These are phyloP conservation scores for Sesia bembeciformis DNA, from an alignment of 2,888 invertebrate genomes.

Conservation along the genomic window DNA sequence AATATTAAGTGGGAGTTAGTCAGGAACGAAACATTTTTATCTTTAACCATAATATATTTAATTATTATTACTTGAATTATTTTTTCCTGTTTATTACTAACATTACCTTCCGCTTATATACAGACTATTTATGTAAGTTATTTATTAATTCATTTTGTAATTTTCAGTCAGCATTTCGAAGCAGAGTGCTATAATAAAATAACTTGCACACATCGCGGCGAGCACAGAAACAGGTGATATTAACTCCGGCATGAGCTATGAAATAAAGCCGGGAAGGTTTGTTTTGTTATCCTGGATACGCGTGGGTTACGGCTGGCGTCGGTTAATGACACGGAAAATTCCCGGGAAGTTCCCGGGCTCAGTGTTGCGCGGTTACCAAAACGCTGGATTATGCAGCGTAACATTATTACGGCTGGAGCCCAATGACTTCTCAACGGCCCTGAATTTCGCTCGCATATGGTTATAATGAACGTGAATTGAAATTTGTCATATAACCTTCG, in stretches of 20 bases:
- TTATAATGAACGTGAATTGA: conserved; percentile 17
- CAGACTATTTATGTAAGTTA: too few relatives aligned
- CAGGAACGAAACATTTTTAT: too few relatives aligned
- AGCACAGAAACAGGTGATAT: conserved; percentile 10
- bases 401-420: conserved; percentile 30
- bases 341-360: conserved; percentile 22
- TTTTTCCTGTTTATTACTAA: too few relatives aligned
- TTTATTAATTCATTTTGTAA: too few relatives aligned
- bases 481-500: background rate
- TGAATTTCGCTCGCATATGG: conserved; percentile 13
- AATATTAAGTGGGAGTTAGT: too few relatives aligned
- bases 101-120: too few relatives aligned
- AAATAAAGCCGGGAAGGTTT: conserved; percentile 28
- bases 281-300: conserved; percentile 16
- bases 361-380: conserved; percentile 27
- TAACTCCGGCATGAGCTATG: conserved; percentile 27
- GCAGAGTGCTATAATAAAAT: background rate
- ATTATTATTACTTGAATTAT: too few relatives aligned
- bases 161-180: too few relatives aligned
- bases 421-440: conserved; percentile 9
- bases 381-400: conserved; percentile 42
- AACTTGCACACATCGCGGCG: background rate
- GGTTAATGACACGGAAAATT: conserved; percentile 60
- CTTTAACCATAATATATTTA: too few relatives aligned
- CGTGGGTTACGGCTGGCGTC: conserved; percentile 11